phyloP scores from a whole-genome alignment of 2,888 invertebrate species.

The Digitonthophagus gazella region DNA sequence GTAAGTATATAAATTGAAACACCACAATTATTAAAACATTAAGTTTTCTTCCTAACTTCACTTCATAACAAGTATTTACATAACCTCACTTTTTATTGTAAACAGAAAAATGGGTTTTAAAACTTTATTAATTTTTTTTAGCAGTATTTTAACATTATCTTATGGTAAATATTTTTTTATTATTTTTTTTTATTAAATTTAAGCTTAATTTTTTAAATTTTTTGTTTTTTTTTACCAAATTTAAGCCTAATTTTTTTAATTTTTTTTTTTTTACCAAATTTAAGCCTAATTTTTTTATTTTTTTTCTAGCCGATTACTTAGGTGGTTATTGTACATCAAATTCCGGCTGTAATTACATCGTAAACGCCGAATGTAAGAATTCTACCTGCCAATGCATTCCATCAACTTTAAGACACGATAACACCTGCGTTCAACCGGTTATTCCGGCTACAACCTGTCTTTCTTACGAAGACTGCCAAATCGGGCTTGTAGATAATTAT shows the following conservation, averaged over 20 bases:
- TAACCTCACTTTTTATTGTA: no score
- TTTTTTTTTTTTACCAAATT: not conserved
- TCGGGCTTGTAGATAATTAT: not conserved
- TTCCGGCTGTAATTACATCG: slow-evolving; percentile 3
- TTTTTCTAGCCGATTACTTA: not conserved
- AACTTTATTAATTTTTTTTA: no score
- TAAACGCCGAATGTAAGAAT: slow-evolving; percentile 10
- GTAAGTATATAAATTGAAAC: no score
- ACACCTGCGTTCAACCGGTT: slow-evolving; percentile 6
- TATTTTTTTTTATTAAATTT: no score
- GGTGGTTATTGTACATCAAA: not conserved
- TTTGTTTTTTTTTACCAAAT: no score
- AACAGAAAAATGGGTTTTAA: no score
- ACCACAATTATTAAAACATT: no score
- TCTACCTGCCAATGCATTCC: slow-evolving; percentile 1
- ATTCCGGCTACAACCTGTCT: not conserved
- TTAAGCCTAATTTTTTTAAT: not conserved
- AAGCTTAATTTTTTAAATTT: no score
- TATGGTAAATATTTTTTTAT: no score
- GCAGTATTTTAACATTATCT: no score
- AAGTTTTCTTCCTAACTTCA: no score
- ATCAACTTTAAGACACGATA: not conserved
- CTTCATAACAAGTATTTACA: no score
- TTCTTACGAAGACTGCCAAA: slow-evolving; percentile 6
- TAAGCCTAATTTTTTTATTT: not conserved